These are phyloP conservation scores for Percina caprodes DNA, from an alignment of 2,113 vertebrate genomes.

Conservation along the genomic window DNA sequence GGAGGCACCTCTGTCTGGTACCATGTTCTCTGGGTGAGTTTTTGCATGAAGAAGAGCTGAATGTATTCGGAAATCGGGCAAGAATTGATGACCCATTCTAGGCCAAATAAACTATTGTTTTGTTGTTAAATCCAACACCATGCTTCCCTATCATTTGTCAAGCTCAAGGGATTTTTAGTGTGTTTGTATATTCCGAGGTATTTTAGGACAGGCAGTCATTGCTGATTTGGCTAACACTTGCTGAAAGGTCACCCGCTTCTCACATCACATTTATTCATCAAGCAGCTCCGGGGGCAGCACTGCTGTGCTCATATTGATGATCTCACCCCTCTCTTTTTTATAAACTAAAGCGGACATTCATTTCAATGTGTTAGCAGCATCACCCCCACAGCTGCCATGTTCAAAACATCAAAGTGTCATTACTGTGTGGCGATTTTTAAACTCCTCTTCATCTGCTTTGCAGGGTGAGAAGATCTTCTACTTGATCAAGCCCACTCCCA, in stretches of 20 bases:
- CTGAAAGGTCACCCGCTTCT: slow-evolving; percentile 36
- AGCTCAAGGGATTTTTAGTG: not conserved
- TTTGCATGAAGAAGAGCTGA: not conserved
- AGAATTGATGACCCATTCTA: not conserved
- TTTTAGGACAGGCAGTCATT: slow-evolving; percentile 24
- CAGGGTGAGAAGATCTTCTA: slow-evolving; percentile 99
- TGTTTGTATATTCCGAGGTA: slow-evolving; percentile 19
- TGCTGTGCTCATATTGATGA: not conserved
- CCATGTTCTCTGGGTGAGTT: slow-evolving; percentile 96
- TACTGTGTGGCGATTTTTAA: not conserved
- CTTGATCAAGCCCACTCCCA: slow-evolving; percentile 95
- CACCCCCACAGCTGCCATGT: not conserved
- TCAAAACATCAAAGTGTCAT: not conserved
- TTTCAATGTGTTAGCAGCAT: not conserved
- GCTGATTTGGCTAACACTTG: slow-evolving; percentile 28
- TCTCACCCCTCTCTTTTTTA: slow-evolving; percentile 1
- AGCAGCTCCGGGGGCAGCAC: not conserved
- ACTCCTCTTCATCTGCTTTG: slow-evolving; percentile 9
- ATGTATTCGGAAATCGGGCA: not conserved
- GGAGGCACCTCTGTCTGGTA: slow-evolving; percentile 99
- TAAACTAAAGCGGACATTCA: slow-evolving; percentile 9
- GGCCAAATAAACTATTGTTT: not conserved
- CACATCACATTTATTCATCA: slow-evolving; percentile 26
- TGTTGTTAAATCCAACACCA: not conserved
- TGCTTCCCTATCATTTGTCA: not conserved